Evolutionary conservation across 2,888 invertebrate species (phyloP), one percentile per base, ranked within the genome.

Genomic region (Cephus sareptanus): DNA sequence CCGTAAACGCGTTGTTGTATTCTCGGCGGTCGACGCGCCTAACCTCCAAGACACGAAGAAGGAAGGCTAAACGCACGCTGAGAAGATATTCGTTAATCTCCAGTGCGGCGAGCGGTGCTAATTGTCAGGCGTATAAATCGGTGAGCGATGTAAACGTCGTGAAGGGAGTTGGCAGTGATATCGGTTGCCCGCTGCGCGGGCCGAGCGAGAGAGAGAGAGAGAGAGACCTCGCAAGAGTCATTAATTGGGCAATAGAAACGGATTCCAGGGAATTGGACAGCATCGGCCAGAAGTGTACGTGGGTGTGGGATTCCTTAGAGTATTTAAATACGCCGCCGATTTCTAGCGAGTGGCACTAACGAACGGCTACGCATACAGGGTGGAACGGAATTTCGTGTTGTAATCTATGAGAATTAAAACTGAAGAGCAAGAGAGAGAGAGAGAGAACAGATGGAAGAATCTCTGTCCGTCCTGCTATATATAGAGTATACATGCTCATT

Each of bases 91-190:
- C 78, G 80, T 83, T 84, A 84, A 84, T 85, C 81, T 79, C 76
- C 77, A 79, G 73, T 78, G 76, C 75, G 81, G 75, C 75, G 81
- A 78, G 77, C 78, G 80, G 81, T 75, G 83, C 87, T 88, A 89
- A 88, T 89, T 89, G 88, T 88, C 88, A 89, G 88, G 84, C 86
- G 84, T 84, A 87, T 87, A 88, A 87, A 89, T 88, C 83, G 87
- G 82, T 82, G 83, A 83, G 83, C 79, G 80, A 82, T 82, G 83
- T 75, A 79, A 80, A 79, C 79, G 82, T 76, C 79, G 76, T 75
- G 80, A 82, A 80, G 81, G 81, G 79, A 79, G 80, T 83, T 82
- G 82, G 79, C 81, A 79, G 76, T 69, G 68, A 77, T 74, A 77
- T 56, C 75, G 75, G 40, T 68, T 15, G 40, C 74, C 77, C 34